Conservation (phyloP, 2,888 invertebrate species). For the Pimpla rufipes region DNA sequence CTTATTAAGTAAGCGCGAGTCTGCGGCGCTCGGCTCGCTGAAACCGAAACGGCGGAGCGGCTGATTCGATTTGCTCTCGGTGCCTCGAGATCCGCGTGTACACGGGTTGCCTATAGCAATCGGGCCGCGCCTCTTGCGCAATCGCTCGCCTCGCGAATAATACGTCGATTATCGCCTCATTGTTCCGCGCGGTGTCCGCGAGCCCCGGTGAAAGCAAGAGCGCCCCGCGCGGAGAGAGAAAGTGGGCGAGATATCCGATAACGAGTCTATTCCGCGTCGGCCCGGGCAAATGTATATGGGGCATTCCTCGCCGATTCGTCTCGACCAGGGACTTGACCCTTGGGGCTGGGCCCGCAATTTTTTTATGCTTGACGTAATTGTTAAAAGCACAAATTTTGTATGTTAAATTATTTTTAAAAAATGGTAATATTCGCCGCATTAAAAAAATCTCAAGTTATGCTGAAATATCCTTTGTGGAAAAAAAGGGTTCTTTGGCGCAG, state of each 20-base stretch:
- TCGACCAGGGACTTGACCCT: too few species aligned
- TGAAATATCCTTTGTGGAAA: too few species aligned
- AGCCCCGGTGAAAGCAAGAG: conserved; percentile 69
- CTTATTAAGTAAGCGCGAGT: background rate
- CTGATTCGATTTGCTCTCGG: background rate
- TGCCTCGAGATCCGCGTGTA: background rate
- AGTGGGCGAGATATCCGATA: conserved; percentile 63
- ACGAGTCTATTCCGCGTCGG: conserved; percentile 56
- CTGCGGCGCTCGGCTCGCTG: too few species aligned
- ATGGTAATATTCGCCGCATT: too few species aligned
- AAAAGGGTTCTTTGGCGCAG: too few species aligned
- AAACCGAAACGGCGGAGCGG: conserved; percentile 20
- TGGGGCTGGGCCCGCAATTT: too few species aligned
- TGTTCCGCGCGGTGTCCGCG: conserved; percentile 66
- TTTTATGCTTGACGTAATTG: too few species aligned
- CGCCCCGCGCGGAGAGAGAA: conserved; percentile 55
- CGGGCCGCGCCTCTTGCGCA: conserved; percentile 60
- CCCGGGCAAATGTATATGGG: conserved; percentile 9
- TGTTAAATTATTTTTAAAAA: too few species aligned
- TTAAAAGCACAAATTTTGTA: too few species aligned
- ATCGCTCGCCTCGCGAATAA: conserved; percentile 70
- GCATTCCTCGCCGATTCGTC: too few species aligned
- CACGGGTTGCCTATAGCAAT: conserved; percentile 10
- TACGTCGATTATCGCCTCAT: conserved; percentile 72
- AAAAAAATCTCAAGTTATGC: too few species aligned